These are phyloP conservation scores for Drosophila colorata DNA, from an alignment of 2,888 invertebrate genomes.

Conservation along the genomic window DNA sequence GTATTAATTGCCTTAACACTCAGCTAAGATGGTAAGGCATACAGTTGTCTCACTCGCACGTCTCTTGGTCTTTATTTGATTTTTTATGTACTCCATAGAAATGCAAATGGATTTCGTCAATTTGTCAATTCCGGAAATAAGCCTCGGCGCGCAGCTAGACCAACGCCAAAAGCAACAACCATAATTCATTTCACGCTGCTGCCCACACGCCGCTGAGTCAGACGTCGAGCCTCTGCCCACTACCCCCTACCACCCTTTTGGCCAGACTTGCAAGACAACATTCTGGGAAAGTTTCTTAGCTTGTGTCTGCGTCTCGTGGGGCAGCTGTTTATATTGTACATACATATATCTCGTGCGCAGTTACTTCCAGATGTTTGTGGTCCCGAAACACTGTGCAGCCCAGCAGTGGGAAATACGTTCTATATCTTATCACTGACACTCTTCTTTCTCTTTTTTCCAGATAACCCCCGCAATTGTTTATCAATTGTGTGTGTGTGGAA, in stretches of 20 bases:
- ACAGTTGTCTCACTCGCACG: constrained; percentile 31
- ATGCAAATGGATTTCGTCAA: constrained; percentile 66
- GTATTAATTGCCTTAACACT: constrained; percentile 47
- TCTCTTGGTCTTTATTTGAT: neutral
- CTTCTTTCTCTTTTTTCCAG: constrained; percentile 12
- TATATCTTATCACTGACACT: constrained; percentile 37
- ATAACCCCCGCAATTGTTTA: constrained; percentile 21
- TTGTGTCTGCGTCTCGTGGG: neutral
- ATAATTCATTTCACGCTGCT: constrained; percentile 49
- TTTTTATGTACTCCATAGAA: constrained; percentile 32
- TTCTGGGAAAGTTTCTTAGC: constrained; percentile 54
- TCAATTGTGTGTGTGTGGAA: constrained; percentile 3
- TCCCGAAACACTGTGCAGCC: neutral
- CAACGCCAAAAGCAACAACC: constrained; percentile 29
- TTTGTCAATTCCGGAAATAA: constrained; percentile 71
- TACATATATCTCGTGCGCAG: constrained; percentile 3
- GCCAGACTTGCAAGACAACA: constrained; percentile 23
- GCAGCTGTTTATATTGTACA: constrained; percentile 24
- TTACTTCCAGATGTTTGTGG: constrained; percentile 34
- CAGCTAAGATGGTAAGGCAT: constrained; percentile 18
- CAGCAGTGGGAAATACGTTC: constrained; percentile 1
- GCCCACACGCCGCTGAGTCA: constrained; percentile 42
- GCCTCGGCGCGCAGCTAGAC: constrained; percentile 53
- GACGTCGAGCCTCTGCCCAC: neutral
- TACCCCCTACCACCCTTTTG: neutral